These are phyloP conservation scores for Ophion costatus DNA, from an alignment of 2,888 invertebrate species.

Conservation along the genomic window DNA sequence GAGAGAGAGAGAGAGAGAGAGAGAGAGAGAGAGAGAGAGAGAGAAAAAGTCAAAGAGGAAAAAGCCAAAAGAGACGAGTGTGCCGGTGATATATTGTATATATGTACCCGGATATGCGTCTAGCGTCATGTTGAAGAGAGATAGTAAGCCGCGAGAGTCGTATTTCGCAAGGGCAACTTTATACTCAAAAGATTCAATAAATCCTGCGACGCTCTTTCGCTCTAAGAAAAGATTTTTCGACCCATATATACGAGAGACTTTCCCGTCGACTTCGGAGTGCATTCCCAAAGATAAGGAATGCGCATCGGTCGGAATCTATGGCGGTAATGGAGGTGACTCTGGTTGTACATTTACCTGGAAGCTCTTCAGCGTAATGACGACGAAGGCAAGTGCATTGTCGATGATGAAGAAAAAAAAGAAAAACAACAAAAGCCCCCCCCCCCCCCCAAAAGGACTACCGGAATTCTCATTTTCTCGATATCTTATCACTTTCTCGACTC, in stretches of 20 bases:
- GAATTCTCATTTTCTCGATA: background rate
- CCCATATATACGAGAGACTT: conserved; percentile 18
- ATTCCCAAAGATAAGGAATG: conserved; percentile 26
- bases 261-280: background rate
- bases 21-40: too few species aligned
- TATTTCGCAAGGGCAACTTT: conserved; percentile 34
- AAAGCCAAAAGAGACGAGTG: conserved; percentile 8
- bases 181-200: conserved; percentile 59
- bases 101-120: background rate
- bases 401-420: conserved; percentile 1
- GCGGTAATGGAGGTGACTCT: background rate
- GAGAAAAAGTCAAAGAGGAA: conserved; percentile 1
- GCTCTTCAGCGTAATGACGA: background rate
- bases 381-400: conserved; percentile 3
- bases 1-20: too few species aligned
- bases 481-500: background rate
- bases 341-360: conserved; percentile 14
- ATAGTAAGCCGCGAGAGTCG: conserved; percentile 12
- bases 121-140: conserved; percentile 36
- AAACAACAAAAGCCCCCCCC: background rate
- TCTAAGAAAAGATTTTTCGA: conserved; percentile 36
- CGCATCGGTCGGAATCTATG: background rate
- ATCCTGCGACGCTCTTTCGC: conserved; percentile 37
- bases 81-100: too few species aligned
- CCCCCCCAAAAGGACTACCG: background rate